These are phyloP conservation scores for Myanophis thanlyinensis DNA, from an alignment of 2,113 vertebrate genomes.

Conservation along the genomic window DNA sequence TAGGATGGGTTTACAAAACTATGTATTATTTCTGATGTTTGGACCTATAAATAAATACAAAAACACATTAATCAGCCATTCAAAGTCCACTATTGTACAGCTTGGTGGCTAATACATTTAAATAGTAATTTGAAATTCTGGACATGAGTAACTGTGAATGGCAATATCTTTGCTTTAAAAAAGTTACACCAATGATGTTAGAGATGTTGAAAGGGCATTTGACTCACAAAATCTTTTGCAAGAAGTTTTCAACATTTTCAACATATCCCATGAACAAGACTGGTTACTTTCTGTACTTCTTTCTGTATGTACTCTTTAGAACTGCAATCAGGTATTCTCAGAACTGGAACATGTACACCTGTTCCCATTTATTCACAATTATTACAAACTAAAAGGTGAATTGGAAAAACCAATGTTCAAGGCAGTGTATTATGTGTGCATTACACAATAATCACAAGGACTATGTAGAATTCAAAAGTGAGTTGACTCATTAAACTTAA, in stretches of 20 bases:
- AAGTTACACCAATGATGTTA: not conserved
- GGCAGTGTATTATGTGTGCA: not conserved
- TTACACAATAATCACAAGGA: not conserved
- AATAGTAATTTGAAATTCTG: not conserved
- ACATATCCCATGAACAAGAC: slow-evolving; percentile 18
- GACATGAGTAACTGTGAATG: not conserved
- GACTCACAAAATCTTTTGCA: not conserved
- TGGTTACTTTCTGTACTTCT: not conserved
- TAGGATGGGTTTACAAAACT: not conserved
- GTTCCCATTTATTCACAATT: slow-evolving; percentile 15
- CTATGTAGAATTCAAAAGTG: not conserved
- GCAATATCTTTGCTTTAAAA: not conserved
- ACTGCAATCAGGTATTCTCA: slow-evolving; percentile 51
- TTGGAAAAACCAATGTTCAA: not conserved
- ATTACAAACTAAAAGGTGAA: not conserved
- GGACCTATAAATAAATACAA: not conserved
- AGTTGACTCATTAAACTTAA: not conserved
- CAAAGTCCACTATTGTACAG: not conserved
- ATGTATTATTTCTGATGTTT: not conserved
- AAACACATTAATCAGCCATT: not conserved
- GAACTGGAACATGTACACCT: not conserved
- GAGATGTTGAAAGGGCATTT: not conserved
- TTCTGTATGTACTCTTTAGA: slow-evolving; percentile 2
- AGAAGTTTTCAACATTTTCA: not conserved
- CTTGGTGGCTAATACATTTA: not conserved